phyloP scores from a whole-genome alignment of 2,113 vertebrate genomes.

The Oceanodroma tethys region DNA sequence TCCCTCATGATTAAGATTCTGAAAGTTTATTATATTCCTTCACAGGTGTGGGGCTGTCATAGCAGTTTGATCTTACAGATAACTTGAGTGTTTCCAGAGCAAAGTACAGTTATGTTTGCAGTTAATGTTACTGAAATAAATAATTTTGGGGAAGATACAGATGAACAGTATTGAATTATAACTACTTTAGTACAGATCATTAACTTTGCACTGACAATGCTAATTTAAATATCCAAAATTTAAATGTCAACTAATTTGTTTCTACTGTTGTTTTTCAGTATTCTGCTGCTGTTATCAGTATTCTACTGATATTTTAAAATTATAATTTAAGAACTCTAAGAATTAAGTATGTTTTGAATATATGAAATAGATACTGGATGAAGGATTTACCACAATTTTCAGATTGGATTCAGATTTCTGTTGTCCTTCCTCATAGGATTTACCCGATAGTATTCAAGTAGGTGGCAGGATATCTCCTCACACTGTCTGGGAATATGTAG shows the following conservation, averaged over 20 bases:
- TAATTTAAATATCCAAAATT: background rate
- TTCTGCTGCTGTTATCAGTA: too few relatives aligned
- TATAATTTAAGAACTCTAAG: background rate
- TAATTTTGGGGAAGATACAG: background rate
- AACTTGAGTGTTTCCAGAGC: background rate
- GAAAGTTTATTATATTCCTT: background rate
- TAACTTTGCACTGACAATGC: background rate
- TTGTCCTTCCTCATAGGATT: slow-evolving; percentile 77
- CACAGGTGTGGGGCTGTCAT: background rate
- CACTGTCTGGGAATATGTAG: slow-evolving; percentile 97
- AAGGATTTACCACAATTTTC: background rate
- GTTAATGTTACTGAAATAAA: background rate
- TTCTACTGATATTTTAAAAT: background rate
- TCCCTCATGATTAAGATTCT: background rate
- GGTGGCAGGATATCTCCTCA: slow-evolving; percentile 96
- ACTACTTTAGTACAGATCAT: background rate
- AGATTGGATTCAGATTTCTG: background rate
- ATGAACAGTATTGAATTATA: background rate
- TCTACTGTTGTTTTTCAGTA: background rate
- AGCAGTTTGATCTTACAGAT: background rate
- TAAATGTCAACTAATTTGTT: background rate
- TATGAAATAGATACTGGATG: background rate
- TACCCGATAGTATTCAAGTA: slow-evolving; percentile 94
- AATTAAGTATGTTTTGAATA: background rate
- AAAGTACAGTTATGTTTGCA: background rate